Evolutionary conservation across 2,888 invertebrate species (phyloP).

Genomic region (Ectemnius continuus): DNA sequence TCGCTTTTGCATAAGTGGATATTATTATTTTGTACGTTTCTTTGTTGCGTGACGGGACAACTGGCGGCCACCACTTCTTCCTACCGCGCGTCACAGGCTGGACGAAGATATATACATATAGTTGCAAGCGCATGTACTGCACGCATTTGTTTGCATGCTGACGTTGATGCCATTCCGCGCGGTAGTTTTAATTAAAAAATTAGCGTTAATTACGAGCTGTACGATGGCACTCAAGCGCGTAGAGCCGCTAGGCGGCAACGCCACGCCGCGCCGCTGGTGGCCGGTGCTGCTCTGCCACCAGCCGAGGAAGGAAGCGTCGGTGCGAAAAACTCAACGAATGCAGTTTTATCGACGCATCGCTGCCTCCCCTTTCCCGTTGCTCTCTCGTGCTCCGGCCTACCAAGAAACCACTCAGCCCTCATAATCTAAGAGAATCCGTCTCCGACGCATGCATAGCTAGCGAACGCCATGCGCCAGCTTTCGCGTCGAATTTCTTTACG

Average conservation of each 20-base stretch:
- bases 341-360: conserved; percentile 63
- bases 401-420: no score
- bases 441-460: no score
- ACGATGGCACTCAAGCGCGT: conserved; percentile 1
- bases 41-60: conserved; percentile 13
- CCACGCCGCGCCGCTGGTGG: no score
- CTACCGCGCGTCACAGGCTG: neutral
- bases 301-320: conserved; percentile 49
- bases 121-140: conserved; percentile 2
- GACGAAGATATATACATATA: conserved; percentile 4
- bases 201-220: conserved; percentile 65
- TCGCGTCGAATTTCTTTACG: conserved; percentile 17
- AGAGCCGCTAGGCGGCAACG: neutral
- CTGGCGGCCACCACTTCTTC: conserved; percentile 12
- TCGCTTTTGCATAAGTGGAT: conserved; percentile 33
- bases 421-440: no score
- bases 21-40: conserved; percentile 49
- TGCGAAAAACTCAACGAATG: conserved; percentile 58
- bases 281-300: conserved; percentile 29
- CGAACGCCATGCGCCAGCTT: neutral
- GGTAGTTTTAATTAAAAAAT: conserved; percentile 69
- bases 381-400: neutral
- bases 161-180: conserved; percentile 53
- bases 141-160: conserved; percentile 12
- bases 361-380: conserved; percentile 16